These are phyloP conservation scores for Hemibagrus wyckioides DNA, from an alignment of 2,113 vertebrate genomes.

Conservation along the genomic window DNA sequence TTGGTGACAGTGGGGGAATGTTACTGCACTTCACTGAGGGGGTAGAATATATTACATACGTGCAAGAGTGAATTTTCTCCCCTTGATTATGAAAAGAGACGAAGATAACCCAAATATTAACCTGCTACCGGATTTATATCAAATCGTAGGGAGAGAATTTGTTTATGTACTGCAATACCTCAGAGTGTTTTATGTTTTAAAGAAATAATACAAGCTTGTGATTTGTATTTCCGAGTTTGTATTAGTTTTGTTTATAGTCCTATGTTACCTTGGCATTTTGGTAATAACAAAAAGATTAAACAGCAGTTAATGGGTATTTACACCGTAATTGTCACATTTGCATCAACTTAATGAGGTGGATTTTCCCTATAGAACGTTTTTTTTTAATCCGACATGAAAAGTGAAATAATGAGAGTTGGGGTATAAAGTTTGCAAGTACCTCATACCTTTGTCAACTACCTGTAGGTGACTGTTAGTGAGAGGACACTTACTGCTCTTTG, in stretches of 20 bases:
- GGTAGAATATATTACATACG: conserved; percentile 42
- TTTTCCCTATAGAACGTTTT: not conserved
- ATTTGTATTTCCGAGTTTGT: not conserved
- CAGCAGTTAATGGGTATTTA: not conserved
- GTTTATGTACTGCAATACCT: not conserved
- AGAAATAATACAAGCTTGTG: not conserved
- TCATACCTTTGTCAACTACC: not conserved
- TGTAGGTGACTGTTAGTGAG: not conserved
- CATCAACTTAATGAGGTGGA: not conserved
- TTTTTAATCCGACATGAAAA: not conserved
- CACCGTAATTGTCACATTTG: not conserved
- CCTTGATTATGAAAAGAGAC: conserved; percentile 48
- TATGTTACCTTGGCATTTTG: not conserved
- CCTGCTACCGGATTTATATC: not conserved
- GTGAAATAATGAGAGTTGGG: not conserved
- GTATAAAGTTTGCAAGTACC: not conserved
- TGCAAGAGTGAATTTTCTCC: conserved; percentile 7
- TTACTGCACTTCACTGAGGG: conserved; percentile 59
- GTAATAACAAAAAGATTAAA: not conserved
- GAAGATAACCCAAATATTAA: conserved; percentile 43
- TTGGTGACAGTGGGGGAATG: conserved; percentile 61
- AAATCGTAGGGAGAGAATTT: not conserved
- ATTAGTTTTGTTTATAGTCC: not conserved
- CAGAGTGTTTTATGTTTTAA: no score
- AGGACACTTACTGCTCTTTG: not conserved